phyloP scores from a whole-genome alignment of 2,797 vertebrate genomes.

The Tragelaphus eurycerus region DNA sequence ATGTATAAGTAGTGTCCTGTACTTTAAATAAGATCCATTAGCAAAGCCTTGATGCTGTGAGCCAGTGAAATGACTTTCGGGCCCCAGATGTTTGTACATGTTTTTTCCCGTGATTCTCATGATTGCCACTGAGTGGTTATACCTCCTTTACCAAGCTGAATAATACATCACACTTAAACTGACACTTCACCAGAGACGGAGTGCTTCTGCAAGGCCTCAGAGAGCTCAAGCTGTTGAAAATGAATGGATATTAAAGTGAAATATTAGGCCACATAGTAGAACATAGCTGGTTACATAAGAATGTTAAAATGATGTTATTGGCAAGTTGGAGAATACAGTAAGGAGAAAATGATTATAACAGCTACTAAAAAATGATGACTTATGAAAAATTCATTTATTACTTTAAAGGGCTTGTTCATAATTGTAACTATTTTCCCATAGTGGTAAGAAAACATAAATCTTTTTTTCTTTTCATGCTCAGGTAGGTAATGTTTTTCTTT shows the following conservation, averaged over 20 bases:
- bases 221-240: conserved; percentile 67
- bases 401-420: conserved; percentile 69
- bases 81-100: conserved; percentile 35
- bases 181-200: conserved; percentile 53
- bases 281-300: conserved; percentile 68
- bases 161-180: conserved; percentile 65
- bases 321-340: conserved; percentile 70
- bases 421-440: conserved; percentile 70
- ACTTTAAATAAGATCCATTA: conserved; percentile 55
- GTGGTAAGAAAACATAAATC: conserved; percentile 43
- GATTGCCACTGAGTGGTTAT: conserved; percentile 48
- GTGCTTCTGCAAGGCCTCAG: conserved; percentile 66
- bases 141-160: conserved; percentile 54
- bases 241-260: conserved; percentile 79
- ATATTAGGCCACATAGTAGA: conserved; percentile 67
- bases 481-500: neutral
- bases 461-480: conserved; percentile 4
- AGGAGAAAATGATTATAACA: conserved; percentile 76
- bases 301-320: conserved; percentile 75
- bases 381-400: conserved; percentile 79
- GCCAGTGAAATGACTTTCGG: conserved; percentile 42
- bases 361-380: conserved; percentile 63
- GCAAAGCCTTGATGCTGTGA: neutral
- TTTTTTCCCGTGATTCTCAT: conserved; percentile 26
- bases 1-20: conserved; percentile 33